Evolutionary conservation across 2,797 vertebrate species (phyloP), one percentile per base, ranked within the genome.

Genomic region (Naso thynnoides): DNA sequence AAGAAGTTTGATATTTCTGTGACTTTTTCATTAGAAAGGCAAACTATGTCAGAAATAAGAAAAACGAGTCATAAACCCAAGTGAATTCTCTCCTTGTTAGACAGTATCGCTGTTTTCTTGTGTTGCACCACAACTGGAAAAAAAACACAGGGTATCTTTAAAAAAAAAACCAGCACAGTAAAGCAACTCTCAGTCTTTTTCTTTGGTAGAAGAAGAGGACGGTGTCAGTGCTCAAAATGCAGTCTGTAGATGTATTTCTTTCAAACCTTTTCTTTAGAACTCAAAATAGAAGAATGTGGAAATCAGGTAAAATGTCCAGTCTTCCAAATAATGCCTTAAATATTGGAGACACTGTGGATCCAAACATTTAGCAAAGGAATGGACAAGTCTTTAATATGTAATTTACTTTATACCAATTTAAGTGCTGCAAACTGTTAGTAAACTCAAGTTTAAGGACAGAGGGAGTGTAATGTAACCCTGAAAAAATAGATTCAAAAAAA

Each of bases 1-100:
- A 55, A 83, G 24, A 66, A 39, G 16, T 82, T 76, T 76, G 38
- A 70, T 79, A 48, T 69, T 77, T 80, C 31, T 33, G 5, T 70
- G 48, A 68, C 44, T 78, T 79, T 81, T 86, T 77, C 44, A 77
- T 69, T 23, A 67, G 16, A 9, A 53, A 53, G 16, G 24, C 44
- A 68, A 79, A 57, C 41, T 24, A 39, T 53, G 29, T 21, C 39
- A 72, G 13, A 61, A 50, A 65, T 48, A 78, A 64, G 24, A 73
- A 72, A 71, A 54, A 27, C 50, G 62, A 54, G n/a, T 59, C 13
- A 45, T 57, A 44, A 66, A 76, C 72, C 49, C 27, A 5, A 29
- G 9, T 27, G 19, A 60, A 65, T 69, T 78, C 15, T 73, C 5
- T 33, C 45, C 15, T 19, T 57, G 9, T 63, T 8, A 3, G 10